A percentile compares a stretch with the other conserved stretches of the same genome.
These are phyloP conservation scores for Eudasyphora cyanicolor DNA, from an alignment of 2,888 invertebrate genomes.

Conservation along the genomic window DNA sequence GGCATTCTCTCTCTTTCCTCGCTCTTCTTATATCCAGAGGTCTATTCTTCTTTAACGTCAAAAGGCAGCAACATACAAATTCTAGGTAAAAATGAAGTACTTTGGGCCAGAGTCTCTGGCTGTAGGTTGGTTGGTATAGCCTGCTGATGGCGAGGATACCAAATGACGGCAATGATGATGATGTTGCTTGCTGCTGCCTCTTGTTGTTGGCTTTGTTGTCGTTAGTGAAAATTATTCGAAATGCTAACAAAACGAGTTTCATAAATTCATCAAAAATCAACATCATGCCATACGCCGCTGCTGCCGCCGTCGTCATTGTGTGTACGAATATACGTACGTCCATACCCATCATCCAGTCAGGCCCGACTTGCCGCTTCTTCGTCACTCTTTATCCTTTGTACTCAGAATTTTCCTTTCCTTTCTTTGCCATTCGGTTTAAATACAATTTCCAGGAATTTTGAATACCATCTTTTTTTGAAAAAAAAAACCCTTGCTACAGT, in stretches of 20 bases:
- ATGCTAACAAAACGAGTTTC: slow-evolving; percentile 45
- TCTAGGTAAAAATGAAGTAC: slow-evolving; percentile 41
- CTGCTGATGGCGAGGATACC: slow-evolving; percentile 11
- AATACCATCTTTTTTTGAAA: slow-evolving; percentile 27
- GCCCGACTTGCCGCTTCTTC: not conserved
- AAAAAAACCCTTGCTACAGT: not conserved
- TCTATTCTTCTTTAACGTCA: not conserved
- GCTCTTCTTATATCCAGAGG: not conserved
- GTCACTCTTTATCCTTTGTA: slow-evolving; percentile 38
- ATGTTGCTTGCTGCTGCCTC: too few species aligned
- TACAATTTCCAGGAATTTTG: slow-evolving; percentile 53
- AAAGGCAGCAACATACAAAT: slow-evolving; percentile 22
- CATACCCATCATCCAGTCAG: slow-evolving; percentile 9
- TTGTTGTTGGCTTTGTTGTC: not conserved
- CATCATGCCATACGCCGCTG: not conserved
- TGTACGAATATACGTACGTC: not conserved
- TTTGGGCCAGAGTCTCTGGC: too few species aligned
- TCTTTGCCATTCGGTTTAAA: slow-evolving; percentile 33
- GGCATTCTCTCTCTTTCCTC: not conserved
- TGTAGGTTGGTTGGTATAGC: not conserved
- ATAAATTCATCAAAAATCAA: slow-evolving; percentile 48
- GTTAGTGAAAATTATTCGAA: slow-evolving; percentile 19
- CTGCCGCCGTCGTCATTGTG: not conserved
- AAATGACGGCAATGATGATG: slow-evolving; percentile 2
- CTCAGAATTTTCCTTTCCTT: slow-evolving; percentile 21